A percentile compares a stretch with the other conserved stretches of the same genome.
phyloP scores from a whole-genome alignment of 2,113 vertebrate genomes.

The Leucopsar rothschildi region DNA sequence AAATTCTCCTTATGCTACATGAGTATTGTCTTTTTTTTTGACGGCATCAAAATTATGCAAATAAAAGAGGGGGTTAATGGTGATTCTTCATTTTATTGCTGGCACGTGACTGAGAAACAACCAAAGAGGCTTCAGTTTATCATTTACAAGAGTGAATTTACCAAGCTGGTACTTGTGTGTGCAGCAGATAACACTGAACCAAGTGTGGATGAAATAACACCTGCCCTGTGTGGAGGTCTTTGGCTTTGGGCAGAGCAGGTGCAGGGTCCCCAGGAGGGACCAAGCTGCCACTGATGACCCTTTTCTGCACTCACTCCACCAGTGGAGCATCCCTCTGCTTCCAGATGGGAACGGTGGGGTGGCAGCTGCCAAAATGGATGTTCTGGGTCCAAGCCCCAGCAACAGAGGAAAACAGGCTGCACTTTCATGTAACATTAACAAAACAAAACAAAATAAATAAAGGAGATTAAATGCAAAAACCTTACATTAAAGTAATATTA shows the following conservation, averaged over 20 bases:
- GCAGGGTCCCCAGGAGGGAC: neutral
- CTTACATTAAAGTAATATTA: neutral
- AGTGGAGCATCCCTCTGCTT: neutral
- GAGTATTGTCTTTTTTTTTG: constrained; percentile 32
- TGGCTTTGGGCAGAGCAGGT: neutral
- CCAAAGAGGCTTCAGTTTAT: constrained; percentile 46
- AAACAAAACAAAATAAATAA: neutral
- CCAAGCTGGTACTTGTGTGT: constrained; percentile 45
- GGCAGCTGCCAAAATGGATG: neutral
- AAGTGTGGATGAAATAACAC: constrained; percentile 48
- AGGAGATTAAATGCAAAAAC: neutral
- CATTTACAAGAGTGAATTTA: constrained; percentile 43
- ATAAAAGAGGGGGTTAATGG: constrained; percentile 61
- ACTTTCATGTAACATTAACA: neutral
- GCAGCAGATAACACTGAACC: constrained; percentile 59
- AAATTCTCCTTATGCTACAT: constrained; percentile 69
- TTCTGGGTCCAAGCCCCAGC: neutral
- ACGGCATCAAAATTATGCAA: constrained; percentile 68
- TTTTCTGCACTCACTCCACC: neutral
- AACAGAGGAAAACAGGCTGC: neutral
- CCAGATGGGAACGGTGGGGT: neutral
- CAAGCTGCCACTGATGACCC: accelerated
- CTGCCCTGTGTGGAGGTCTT: neutral
- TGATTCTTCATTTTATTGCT: constrained; percentile 64
- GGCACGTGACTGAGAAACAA: constrained; percentile 53